Percentiles rank a stretch among this genome's conserved stretches.
These are phyloP conservation scores for Picus viridis DNA, from an alignment of 2,797 vertebrate genomes.

Conservation along the genomic window DNA sequence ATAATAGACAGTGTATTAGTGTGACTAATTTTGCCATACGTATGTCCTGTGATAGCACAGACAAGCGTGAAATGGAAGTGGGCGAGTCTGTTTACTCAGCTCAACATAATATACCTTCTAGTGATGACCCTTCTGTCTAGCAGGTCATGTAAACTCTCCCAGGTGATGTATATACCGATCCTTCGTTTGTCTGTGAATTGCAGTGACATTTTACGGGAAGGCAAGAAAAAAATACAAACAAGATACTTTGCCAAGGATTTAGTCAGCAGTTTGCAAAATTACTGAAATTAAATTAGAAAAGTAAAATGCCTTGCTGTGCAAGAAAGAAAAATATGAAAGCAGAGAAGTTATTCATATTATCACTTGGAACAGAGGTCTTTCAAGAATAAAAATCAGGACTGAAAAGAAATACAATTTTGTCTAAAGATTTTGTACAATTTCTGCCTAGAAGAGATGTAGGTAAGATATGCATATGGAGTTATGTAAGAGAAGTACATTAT, in stretches of 20 bases:
- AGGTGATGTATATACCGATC: background rate
- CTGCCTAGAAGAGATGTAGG: background rate
- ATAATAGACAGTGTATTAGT: background rate
- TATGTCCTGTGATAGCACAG: background rate
- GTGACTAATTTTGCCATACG: background rate
- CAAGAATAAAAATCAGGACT: background rate
- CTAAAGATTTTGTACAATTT: background rate
- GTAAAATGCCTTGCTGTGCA: background rate
- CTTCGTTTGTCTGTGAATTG: conserved; percentile 22
- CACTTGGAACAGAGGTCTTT: background rate
- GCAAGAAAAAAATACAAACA: conserved; percentile 41
- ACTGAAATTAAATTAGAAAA: background rate
- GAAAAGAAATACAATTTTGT: background rate
- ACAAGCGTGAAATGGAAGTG: background rate
- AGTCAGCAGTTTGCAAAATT: conserved; percentile 19
- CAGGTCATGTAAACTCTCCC: conserved; percentile 44
- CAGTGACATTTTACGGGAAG: conserved; percentile 25
- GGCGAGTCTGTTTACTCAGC: conserved; percentile 11
- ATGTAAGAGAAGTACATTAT: background rate
- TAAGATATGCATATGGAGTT: background rate
- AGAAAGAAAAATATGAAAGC: background rate
- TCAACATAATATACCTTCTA: background rate
- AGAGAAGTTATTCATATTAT: background rate
- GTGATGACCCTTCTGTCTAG: conserved; percentile 5
- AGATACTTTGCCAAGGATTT: conserved; percentile 7